These are phyloP conservation scores for Syngnathus rostellatus DNA, from an alignment of 2,797 vertebrate genomes.

Conservation along the genomic window DNA sequence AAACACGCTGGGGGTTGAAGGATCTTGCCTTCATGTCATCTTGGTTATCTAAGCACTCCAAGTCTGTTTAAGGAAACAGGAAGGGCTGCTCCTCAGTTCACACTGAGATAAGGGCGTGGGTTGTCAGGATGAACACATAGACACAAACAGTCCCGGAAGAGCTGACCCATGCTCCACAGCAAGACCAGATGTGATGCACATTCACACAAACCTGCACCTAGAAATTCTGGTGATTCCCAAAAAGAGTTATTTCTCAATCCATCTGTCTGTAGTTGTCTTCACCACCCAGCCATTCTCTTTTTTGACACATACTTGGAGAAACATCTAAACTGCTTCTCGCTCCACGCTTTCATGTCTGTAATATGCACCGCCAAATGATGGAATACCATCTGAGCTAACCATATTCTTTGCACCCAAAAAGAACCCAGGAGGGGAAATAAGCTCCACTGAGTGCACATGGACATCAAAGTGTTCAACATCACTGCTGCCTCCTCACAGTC, in stretches of 20 bases:
- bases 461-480: constrained; percentile 3
- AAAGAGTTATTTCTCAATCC: constrained; percentile 1
- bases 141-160: constrained; percentile 30
- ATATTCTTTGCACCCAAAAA: background rate
- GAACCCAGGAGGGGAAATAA: background rate
- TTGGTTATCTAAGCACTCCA: constrained; percentile 44
- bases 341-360: background rate
- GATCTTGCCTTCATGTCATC: constrained; percentile 20
- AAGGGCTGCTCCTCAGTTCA: constrained; percentile 49
- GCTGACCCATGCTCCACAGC: constrained; percentile 44
- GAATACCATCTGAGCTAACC: constrained; percentile 7
- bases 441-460: background rate
- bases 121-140: constrained; percentile 29
- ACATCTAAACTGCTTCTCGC: constrained; percentile 12
- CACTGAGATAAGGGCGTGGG: constrained; percentile 56
- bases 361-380: constrained; percentile 16
- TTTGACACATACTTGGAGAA: constrained; percentile 21
- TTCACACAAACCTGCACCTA: background rate
- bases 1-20: background rate
- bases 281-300: constrained; percentile 39
- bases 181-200: constrained; percentile 56
- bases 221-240: background rate
- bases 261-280: constrained; percentile 33
- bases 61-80: constrained; percentile 62
- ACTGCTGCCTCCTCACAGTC: background rate